A percentile compares a stretch with the other conserved stretches of the same genome.
These are phyloP conservation scores for Limosa lapponica DNA, from an alignment of 2,797 vertebrate genomes.

Conservation along the genomic window DNA sequence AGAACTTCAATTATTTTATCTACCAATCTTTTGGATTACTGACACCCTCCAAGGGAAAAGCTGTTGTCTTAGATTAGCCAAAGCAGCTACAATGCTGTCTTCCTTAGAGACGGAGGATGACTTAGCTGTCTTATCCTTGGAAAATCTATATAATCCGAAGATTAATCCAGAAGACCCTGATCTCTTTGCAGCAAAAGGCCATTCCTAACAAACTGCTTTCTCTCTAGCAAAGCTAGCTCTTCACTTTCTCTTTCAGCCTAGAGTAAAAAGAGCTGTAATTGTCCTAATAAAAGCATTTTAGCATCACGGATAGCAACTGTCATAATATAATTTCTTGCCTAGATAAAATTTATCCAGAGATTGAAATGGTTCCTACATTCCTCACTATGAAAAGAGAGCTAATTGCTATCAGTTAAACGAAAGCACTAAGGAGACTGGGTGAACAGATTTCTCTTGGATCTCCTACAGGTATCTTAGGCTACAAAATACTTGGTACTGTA, in stretches of 20 bases:
- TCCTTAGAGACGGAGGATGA: conserved; percentile 59
- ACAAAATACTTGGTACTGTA: conserved; percentile 25
- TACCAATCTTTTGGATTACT: conserved; percentile 72
- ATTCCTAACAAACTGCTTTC: conserved; percentile 59
- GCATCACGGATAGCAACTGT: conserved; percentile 54
- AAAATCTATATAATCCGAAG: conserved; percentile 66
- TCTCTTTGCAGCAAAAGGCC: conserved; percentile 61
- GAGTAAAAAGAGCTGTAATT: conserved; percentile 66
- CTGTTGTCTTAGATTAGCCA: conserved; percentile 72
- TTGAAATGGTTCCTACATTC: conserved; percentile 46
- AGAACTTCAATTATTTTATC: conserved; percentile 75
- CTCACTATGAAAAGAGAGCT: conserved; percentile 10
- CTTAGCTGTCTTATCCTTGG: conserved; percentile 69
- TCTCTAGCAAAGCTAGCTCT: conserved; percentile 7
- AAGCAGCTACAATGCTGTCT: conserved; percentile 47
- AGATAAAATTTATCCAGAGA: conserved; percentile 58
- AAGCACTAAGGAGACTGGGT: not conserved
- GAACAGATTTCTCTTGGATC: conserved; percentile 47
- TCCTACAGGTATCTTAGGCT: conserved; percentile 32
- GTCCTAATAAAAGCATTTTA: conserved; percentile 69
- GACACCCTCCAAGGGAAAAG: conserved; percentile 71
- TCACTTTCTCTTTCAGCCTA: conserved; percentile 48
- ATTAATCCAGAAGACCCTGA: conserved; percentile 70
- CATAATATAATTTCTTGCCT: conserved; percentile 69
- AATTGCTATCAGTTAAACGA: conserved; percentile 51